Conservation (phyloP, 2,113 vertebrate genomes). For the Corythoichthys haematopterus region DNA sequence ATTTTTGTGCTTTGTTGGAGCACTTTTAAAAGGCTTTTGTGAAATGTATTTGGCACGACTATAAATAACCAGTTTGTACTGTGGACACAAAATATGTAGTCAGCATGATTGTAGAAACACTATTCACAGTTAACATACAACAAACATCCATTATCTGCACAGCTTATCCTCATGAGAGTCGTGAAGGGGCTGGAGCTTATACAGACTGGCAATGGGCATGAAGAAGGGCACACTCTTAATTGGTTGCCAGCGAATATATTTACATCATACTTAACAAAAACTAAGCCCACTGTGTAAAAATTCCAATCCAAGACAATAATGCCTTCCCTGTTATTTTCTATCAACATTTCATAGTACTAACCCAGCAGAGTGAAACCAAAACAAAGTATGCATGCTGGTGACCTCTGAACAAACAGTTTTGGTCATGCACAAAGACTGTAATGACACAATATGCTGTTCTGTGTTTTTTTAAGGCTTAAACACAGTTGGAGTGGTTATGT, state of each 20-base stretch:
- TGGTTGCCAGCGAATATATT: slow-evolving; percentile 11
- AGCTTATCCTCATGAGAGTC: too few species aligned
- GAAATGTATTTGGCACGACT: neutral
- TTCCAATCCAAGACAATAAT: neutral
- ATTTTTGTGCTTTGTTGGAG: neutral
- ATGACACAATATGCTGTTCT: neutral
- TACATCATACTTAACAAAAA: slow-evolving; percentile 9
- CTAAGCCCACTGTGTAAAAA: neutral
- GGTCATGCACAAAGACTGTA: neutral
- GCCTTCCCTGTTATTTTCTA: slow-evolving; percentile 20
- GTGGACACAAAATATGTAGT: slow-evolving; percentile 11
- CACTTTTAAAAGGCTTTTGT: neutral
- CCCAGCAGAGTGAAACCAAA: slow-evolving; percentile 37
- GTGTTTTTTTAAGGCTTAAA: neutral
- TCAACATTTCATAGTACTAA: slow-evolving; percentile 52
- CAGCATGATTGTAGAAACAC: slow-evolving; percentile 26
- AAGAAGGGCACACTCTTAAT: too few species aligned
- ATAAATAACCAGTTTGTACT: neutral
- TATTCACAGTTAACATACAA: slow-evolving; percentile 19
- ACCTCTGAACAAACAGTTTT: slow-evolving; percentile 27
- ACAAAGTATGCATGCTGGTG: slow-evolving; percentile 47
- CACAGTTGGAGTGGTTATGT: neutral
- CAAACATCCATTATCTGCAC: slow-evolving; percentile 16
- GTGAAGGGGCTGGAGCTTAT: too few species aligned
- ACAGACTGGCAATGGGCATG: too few species aligned